These are phyloP conservation scores for Thymelicus lineola DNA, from an alignment of 2,888 invertebrate species.

Conservation along the genomic window DNA sequence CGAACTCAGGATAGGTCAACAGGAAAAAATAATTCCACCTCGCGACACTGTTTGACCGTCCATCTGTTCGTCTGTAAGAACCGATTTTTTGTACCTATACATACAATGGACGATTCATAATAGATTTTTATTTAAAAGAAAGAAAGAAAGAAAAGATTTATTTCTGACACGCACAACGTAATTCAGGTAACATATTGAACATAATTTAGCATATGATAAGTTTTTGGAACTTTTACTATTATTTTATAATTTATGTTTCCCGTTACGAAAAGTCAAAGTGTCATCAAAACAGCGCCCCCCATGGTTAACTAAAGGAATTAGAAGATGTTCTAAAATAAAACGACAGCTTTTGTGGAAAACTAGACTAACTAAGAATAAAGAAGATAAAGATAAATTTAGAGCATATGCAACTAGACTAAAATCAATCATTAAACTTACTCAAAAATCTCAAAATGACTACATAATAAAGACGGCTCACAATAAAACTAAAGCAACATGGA, in stretches of 20 bases:
- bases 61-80: too few species aligned
- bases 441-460: constrained; percentile 12
- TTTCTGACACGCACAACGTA: too few species aligned
- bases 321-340: constrained; percentile 4
- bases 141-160: too few species aligned
- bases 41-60: too few species aligned
- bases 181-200: too few species aligned
- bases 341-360: constrained; percentile 4
- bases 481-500: constrained; percentile 11
- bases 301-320: constrained; percentile 18
- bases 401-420: neutral
- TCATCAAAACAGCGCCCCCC: neutral
- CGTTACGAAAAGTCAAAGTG: constrained; percentile 2
- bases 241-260: constrained; percentile 20
- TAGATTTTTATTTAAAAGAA: too few species aligned
- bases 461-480: constrained; percentile 7
- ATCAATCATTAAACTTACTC: neutral
- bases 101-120: too few species aligned
- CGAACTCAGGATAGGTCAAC: too few species aligned
- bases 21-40: too few species aligned
- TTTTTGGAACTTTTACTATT: constrained; percentile 3
- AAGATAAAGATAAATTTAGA: constrained; percentile 4
- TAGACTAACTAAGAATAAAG: neutral
- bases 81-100: too few species aligned
- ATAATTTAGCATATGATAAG: constrained; percentile 4